These are phyloP conservation scores for Eumeta japonica DNA, from an alignment of 1,140 invertebrate genomes.

Conservation along the genomic window DNA sequence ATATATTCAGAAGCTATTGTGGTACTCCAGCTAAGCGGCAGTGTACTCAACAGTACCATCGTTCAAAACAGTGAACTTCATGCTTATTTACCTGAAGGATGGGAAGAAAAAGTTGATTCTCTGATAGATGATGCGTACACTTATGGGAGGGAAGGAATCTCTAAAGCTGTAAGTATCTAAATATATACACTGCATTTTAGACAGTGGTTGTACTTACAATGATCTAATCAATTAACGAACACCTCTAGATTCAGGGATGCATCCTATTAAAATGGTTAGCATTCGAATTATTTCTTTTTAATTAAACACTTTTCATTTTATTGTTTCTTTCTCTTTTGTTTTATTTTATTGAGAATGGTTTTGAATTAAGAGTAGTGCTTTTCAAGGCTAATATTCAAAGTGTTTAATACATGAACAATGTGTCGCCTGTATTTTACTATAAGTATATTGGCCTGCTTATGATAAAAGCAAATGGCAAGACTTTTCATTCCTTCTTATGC, in stretches of 20 bases:
- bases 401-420: too few relatives aligned
- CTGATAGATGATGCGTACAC: slow-evolving; percentile 89
- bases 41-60: slow-evolving; percentile 86
- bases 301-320: too few relatives aligned
- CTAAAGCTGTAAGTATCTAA: slow-evolving; percentile 66
- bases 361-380: too few relatives aligned
- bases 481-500: too few relatives aligned
- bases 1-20: slow-evolving; percentile 94
- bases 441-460: too few relatives aligned
- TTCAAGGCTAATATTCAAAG: too few relatives aligned
- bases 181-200: slow-evolving; percentile 5
- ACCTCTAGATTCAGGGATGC: background rate
- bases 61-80: slow-evolving; percentile 84
- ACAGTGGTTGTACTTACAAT: background rate
- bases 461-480: too few relatives aligned
- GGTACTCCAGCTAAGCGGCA: slow-evolving; percentile 83
- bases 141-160: slow-evolving; percentile 84
- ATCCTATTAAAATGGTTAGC: too few relatives aligned
- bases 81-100: slow-evolving; percentile 69
- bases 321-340: background rate
- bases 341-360: too few relatives aligned
- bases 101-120: slow-evolving; percentile 80
- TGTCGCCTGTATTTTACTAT: too few relatives aligned
- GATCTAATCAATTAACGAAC: background rate
- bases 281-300: too few relatives aligned